Conservation (phyloP, 2,888 invertebrate genomes). For the Ypsolopha scabrella region DNA sequence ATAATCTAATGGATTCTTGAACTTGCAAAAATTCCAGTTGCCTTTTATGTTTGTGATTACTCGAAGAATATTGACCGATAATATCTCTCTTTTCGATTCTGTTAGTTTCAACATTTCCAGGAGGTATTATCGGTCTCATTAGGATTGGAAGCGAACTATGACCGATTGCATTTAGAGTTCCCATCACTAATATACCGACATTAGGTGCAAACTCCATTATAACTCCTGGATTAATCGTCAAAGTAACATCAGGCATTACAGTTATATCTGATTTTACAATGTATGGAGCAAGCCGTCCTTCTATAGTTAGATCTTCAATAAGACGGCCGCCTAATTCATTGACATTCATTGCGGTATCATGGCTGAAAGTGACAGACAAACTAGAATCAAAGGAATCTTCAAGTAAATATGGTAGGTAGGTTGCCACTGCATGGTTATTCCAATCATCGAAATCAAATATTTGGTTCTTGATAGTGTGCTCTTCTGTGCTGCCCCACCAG, state of each 20-base stretch:
- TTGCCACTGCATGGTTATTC: conserved; percentile 97
- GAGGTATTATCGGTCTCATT: conserved; percentile 74
- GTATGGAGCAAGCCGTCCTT: conserved; percentile 78
- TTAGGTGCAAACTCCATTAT: conserved; percentile 94
- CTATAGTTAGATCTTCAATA: conserved; percentile 74
- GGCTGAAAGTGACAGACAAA: conserved; percentile 76
- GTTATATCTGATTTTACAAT: conserved; percentile 91
- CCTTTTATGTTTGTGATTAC: conserved; percentile 50
- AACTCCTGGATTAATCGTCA: conserved; percentile 90
- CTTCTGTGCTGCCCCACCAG: conserved; percentile 93
- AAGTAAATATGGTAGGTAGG: conserved; percentile 88
- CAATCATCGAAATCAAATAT: conserved; percentile 99
- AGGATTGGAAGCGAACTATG: conserved; percentile 79
- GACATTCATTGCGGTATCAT: conserved; percentile 67
- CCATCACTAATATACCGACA: conserved; percentile 95
- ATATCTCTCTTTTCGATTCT: conserved; percentile 49
- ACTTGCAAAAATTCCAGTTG: conserved; percentile 68
- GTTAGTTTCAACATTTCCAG: conserved; percentile 40
- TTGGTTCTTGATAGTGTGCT: conserved; percentile 79
- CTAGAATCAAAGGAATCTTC: conserved; percentile 83
- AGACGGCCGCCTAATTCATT: conserved; percentile 84
- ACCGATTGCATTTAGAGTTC: conserved; percentile 88
- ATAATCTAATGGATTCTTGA: conserved; percentile 79
- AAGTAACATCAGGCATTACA: conserved; percentile 92
- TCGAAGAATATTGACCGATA: conserved; percentile 33